Conservation (phyloP, 2,888 invertebrate species). For the Hydraecia micacea region DNA sequence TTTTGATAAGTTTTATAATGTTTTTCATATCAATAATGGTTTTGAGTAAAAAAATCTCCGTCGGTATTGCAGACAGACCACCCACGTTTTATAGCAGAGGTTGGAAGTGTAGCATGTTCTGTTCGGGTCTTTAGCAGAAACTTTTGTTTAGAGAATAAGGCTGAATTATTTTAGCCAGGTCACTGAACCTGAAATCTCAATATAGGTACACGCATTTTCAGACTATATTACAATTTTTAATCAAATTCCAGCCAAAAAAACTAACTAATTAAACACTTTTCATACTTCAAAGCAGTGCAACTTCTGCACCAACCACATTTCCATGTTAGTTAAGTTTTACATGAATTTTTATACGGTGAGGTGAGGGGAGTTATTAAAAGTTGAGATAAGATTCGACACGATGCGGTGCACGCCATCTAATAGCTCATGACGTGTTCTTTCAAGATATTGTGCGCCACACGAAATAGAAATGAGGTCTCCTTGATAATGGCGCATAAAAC, state of each 20-base stretch:
- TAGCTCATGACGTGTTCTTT: constrained; percentile 72
- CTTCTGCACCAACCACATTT: constrained; percentile 66
- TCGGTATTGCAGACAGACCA: background rate
- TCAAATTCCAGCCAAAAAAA: background rate
- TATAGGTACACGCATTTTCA: background rate
- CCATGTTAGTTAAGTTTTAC: constrained; percentile 75
- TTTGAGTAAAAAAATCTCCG: background rate
- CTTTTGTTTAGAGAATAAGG: background rate
- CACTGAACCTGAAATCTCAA: background rate
- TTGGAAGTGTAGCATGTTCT: background rate
- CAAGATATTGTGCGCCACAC: constrained; percentile 67
- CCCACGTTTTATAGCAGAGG: background rate
- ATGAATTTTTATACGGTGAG: constrained; percentile 78
- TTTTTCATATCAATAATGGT: background rate
- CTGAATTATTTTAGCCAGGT: background rate
- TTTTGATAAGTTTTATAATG: background rate
- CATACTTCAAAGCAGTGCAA: constrained; percentile 63
- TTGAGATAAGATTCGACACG: constrained; percentile 81
- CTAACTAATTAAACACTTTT: constrained; percentile 32
- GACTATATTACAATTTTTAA: background rate
- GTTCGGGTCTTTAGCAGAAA: background rate
- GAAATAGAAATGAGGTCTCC: constrained; percentile 66
- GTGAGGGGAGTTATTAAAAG: constrained; percentile 81
- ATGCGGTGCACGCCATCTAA: constrained; percentile 80
- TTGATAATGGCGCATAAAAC: constrained; percentile 39